Evolutionary conservation across 2,797 vertebrate species (phyloP).

Genomic region (Setipinna tenuifilis): DNA sequence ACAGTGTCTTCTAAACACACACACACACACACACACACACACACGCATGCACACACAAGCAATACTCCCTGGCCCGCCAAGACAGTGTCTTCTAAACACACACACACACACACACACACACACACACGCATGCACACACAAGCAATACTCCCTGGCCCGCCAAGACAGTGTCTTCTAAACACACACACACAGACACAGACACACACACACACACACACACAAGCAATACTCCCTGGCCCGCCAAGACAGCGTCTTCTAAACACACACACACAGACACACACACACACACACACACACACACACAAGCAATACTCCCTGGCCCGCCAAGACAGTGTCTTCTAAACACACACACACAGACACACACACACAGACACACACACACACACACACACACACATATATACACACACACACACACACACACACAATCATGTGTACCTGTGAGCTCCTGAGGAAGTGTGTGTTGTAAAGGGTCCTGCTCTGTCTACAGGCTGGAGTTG

Average conservation of each 20-base stretch:
- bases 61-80: constrained; percentile 73
- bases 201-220: constrained; percentile 42
- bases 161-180: constrained; percentile 66
- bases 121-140: constrained; percentile 38
- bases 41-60: constrained; percentile 46
- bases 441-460: too few relatives aligned
- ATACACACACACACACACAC: too few relatives aligned
- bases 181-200: too few relatives aligned
- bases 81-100: constrained; percentile 62
- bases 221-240: constrained; percentile 71
- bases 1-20: constrained; percentile 61
- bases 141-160: constrained; percentile 70
- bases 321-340: constrained; percentile 67
- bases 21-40: too few relatives aligned
- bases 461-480: too few relatives aligned
- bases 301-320: constrained; percentile 71
- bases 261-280: too few relatives aligned
- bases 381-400: too few relatives aligned
- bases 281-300: constrained; percentile 28
- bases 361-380: too few relatives aligned
- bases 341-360: constrained; percentile 25
- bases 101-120: too few relatives aligned
- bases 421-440: too few relatives aligned
- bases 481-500: too few relatives aligned
- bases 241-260: constrained; percentile 67